These are phyloP conservation scores for Pimephales promelas DNA, from an alignment of 2,113 vertebrate genomes.

Conservation along the genomic window DNA sequence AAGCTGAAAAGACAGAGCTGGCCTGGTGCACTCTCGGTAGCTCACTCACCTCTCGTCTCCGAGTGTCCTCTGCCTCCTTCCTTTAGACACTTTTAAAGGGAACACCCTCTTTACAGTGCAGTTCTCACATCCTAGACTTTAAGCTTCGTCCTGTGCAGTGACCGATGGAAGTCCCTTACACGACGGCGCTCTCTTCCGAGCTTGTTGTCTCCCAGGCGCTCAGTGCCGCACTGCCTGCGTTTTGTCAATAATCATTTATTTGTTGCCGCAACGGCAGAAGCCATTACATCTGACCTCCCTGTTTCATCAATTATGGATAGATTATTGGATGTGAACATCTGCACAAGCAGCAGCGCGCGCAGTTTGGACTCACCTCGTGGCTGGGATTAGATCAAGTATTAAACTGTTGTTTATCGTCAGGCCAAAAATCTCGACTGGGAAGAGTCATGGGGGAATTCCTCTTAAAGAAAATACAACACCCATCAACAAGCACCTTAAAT, in stretches of 20 bases:
- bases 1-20: slow-evolving; percentile 75
- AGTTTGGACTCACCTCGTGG: slow-evolving; percentile 92
- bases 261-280: slow-evolving; percentile 92
- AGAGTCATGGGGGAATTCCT: slow-evolving; percentile 82
- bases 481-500: slow-evolving; percentile 88
- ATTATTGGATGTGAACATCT: slow-evolving; percentile 99
- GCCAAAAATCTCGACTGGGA: slow-evolving; percentile 91
- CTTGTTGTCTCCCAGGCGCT: slow-evolving; percentile 73
- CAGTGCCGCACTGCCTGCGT: slow-evolving; percentile 87
- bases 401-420: slow-evolving; percentile 99
- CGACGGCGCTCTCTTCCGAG: slow-evolving; percentile 4
- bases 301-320: slow-evolving; percentile 99
- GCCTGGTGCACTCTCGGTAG: slow-evolving; percentile 72
- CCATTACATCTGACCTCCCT: slow-evolving; percentile 99
- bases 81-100: slow-evolving; percentile 54
- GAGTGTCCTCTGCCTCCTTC: slow-evolving; percentile 27
- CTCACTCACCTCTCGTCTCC: slow-evolving; percentile 54
- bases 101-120: slow-evolving; percentile 30
- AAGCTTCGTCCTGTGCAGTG: slow-evolving; percentile 36
- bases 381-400: slow-evolving; percentile 99
- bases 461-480: slow-evolving; percentile 78
- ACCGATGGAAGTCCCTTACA: background rate
- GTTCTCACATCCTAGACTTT: slow-evolving; percentile 61
- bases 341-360: slow-evolving; percentile 83
- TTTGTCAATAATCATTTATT: slow-evolving; percentile 99